These are phyloP conservation scores for Clinocottus analis DNA, from an alignment of 2,113 vertebrate genomes.

Conservation along the genomic window DNA sequence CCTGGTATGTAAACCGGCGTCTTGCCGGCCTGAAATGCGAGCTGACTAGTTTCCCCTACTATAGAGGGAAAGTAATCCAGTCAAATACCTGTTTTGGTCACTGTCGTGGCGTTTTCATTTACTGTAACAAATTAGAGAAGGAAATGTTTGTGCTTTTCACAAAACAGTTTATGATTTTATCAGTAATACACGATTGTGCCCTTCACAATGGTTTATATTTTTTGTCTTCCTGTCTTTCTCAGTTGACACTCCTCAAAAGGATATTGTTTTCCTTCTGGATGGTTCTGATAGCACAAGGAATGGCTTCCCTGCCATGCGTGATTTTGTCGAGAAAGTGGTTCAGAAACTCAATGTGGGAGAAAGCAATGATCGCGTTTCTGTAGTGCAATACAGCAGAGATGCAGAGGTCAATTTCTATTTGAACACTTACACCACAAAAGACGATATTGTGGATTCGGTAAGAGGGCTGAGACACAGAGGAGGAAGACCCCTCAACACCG, in stretches of 20 bases:
- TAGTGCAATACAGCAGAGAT: conserved; percentile 68
- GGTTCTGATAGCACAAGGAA: conserved; percentile 28
- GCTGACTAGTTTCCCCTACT: too few relatives aligned
- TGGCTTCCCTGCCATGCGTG: conserved; percentile 60
- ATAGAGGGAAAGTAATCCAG: background rate
- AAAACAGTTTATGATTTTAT: background rate
- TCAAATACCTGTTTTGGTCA: background rate
- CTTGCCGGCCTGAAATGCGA: too few relatives aligned
- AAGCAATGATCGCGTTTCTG: conserved; percentile 62
- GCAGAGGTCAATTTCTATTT: conserved; percentile 57
- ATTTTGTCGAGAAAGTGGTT: conserved; percentile 51
- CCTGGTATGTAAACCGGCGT: too few relatives aligned
- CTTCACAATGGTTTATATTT: background rate
- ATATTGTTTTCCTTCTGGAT: background rate
- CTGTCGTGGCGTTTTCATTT: background rate
- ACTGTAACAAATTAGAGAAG: background rate
- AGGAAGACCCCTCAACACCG: conserved; percentile 82
- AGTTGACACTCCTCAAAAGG: background rate
- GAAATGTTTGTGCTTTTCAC: background rate
- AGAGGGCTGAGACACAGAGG: conserved; percentile 50
- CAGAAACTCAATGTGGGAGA: conserved; percentile 48
- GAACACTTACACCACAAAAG: conserved; percentile 47
- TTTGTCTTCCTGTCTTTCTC: background rate
- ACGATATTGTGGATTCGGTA: conserved; percentile 57
- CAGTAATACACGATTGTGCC: background rate